Evolutionary conservation across 2,888 invertebrate genomes (phyloP).

Genomic region (Hydropsyche betteni): DNA sequence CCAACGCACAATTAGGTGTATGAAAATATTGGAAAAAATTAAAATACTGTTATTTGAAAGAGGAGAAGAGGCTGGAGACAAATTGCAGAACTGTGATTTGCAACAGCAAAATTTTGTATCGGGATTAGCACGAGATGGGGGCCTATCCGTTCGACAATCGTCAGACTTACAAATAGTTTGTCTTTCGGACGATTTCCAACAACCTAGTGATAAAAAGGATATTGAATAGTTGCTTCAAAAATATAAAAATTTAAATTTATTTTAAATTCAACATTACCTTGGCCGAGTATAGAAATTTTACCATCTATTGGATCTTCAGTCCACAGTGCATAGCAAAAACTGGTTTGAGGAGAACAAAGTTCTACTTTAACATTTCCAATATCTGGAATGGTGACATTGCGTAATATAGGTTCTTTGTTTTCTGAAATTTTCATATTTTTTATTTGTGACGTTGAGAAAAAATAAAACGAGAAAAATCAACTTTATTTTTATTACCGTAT

Average conservation of each 20-base stretch:
- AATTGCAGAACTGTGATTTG: constrained; percentile 80
- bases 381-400: constrained; percentile 56
- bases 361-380: constrained; percentile 61
- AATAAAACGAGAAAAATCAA: neutral
- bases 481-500: constrained; percentile 37
- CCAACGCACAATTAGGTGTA: too few species aligned
- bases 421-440: constrained; percentile 33
- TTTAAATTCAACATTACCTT: constrained; percentile 67
- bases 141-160: constrained; percentile 67
- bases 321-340: constrained; percentile 80
- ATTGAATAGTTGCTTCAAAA: neutral
- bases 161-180: constrained; percentile 67
- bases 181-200: constrained; percentile 67
- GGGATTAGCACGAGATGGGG: constrained; percentile 67
- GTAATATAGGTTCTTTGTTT: constrained; percentile 41
- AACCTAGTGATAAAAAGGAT: constrained; percentile 58
- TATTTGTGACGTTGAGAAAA: neutral
- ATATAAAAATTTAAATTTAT: neutral
- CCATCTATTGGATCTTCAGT: constrained; percentile 67
- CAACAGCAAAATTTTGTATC: constrained; percentile 86
- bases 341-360: constrained; percentile 61
- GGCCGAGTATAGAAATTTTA: constrained; percentile 73
- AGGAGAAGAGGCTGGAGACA: constrained; percentile 62
- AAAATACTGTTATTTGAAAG: neutral
- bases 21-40: too few species aligned